Conservation (phyloP, 2,888 invertebrate species). For the Cotesia congregata region DNA sequence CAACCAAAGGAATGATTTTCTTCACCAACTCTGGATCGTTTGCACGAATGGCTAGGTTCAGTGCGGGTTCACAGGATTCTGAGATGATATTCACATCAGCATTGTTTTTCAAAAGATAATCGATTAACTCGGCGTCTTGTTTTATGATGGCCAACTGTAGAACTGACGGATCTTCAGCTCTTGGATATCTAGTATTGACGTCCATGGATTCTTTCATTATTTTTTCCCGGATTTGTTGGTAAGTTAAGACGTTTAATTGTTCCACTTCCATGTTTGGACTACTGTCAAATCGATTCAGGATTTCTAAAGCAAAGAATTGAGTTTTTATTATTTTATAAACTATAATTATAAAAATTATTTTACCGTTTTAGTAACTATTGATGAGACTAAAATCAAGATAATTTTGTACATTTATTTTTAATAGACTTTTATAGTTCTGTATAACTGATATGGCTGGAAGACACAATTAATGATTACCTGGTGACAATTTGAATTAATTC, state of each 20-base stretch:
- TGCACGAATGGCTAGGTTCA: not conserved
- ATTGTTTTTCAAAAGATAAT: not conserved
- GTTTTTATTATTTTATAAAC: not conserved
- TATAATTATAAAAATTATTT: not conserved
- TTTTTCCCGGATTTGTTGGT: not conserved
- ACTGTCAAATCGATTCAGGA: not conserved
- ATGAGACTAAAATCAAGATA: too few species aligned
- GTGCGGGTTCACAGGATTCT: not conserved
- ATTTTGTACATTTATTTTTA: too few species aligned
- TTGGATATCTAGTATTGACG: not conserved
- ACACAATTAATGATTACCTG: too few species aligned
- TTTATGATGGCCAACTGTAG: not conserved
- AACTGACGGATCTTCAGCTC: not conserved
- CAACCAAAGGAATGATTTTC: not conserved
- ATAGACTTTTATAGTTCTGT: too few species aligned
- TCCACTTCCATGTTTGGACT: not conserved
- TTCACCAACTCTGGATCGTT: not conserved
- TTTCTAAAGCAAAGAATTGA: not conserved
- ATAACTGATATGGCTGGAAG: too few species aligned
- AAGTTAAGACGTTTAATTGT: not conserved
- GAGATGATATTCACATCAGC: not conserved
- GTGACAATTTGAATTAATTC: too few species aligned
- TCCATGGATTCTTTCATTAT: not conserved
- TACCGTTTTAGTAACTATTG: not conserved
- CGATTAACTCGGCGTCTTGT: not conserved